These are phyloP conservation scores for Poeciliopsis gracilis DNA, from an alignment of 2,797 vertebrate species.

Conservation along the genomic window DNA sequence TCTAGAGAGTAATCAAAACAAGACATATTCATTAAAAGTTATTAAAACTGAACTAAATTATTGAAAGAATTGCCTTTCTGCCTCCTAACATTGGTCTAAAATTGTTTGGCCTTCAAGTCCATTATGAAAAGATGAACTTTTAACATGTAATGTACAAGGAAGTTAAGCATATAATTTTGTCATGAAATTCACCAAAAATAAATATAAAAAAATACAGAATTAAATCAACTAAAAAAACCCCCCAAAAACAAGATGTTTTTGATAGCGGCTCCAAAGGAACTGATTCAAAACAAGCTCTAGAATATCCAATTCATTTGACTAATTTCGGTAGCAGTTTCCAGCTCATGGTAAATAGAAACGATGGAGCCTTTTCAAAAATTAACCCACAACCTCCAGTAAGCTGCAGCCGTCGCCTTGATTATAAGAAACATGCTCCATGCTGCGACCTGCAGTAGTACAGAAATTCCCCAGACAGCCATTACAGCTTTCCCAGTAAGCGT, in stretches of 20 bases:
- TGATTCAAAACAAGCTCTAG: background rate
- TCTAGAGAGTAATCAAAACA: background rate
- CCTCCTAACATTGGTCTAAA: background rate
- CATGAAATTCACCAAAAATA: background rate
- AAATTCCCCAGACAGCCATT: slow-evolving; percentile 61
- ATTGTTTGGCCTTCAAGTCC: background rate
- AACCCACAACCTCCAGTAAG: slow-evolving; percentile 29
- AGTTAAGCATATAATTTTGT: background rate
- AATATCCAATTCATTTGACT: background rate
- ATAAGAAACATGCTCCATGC: slow-evolving; percentile 36
- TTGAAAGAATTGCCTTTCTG: background rate
- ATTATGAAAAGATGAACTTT: background rate
- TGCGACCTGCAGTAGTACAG: slow-evolving; percentile 48
- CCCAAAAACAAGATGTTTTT: background rate
- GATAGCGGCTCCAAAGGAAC: background rate
- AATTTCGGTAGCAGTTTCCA: background rate
- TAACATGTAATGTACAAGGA: background rate
- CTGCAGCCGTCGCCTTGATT: slow-evolving; percentile 24
- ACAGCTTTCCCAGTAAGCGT: slow-evolving; percentile 32
- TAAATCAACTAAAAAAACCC: background rate
- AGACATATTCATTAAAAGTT: background rate
- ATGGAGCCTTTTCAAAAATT: slow-evolving; percentile 21
- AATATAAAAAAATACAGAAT: background rate
- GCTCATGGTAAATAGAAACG: background rate
- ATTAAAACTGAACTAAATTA: background rate